Evolutionary conservation across 2,797 vertebrate species (phyloP).

Genomic region (Rhabdophis nuchalis): DNA sequence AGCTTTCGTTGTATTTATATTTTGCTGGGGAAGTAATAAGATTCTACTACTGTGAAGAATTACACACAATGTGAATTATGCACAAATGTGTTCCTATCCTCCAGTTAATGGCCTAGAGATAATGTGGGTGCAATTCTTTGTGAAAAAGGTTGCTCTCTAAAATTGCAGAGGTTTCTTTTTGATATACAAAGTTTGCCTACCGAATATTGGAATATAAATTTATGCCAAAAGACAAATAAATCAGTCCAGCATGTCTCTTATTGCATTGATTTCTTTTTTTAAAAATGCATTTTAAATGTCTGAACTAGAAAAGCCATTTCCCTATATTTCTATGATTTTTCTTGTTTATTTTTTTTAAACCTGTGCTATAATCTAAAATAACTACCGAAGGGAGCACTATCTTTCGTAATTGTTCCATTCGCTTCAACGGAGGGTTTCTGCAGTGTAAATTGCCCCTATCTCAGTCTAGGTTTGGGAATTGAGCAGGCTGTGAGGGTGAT

Average conservation of each 20-base stretch:
- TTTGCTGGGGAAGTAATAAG: neutral
- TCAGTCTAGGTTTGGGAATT: neutral
- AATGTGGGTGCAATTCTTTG: neutral
- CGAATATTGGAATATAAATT: neutral
- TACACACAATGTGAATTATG: neutral
- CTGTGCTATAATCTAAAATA: neutral
- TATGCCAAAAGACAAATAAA: neutral
- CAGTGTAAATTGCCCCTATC: neutral
- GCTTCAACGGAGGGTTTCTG: neutral
- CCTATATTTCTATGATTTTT: neutral
- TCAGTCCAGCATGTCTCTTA: neutral
- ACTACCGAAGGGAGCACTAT: neutral
- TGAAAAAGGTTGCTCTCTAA: neutral
- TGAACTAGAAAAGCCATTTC: neutral
- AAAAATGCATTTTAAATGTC: neutral
- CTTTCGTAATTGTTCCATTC: neutral
- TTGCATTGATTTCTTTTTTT: neutral
- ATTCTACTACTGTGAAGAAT: conserved; percentile 2
- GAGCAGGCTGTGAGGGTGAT: neutral
- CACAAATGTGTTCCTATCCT: neutral
- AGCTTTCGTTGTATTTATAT: neutral
- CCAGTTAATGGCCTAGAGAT: neutral
- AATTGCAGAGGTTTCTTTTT: neutral
- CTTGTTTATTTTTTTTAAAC: neutral
- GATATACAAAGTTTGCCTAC: neutral